phyloP scores from a whole-genome alignment of 2,113 vertebrate species.

The Pterocles gutturalis region DNA sequence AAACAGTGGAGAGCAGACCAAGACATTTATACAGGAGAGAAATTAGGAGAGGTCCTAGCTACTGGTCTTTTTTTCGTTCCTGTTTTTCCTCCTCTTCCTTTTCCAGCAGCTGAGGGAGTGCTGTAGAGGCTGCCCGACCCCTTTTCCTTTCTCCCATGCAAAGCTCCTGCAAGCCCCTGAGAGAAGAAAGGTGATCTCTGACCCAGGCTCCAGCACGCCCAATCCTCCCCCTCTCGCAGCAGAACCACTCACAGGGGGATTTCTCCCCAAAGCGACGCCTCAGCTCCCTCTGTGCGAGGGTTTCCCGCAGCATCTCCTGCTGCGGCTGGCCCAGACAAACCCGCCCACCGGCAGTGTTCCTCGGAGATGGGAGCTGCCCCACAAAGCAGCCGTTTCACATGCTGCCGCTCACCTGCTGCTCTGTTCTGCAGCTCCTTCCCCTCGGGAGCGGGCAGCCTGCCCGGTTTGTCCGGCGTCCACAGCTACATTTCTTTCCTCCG shows the following conservation, averaged over 20 bases:
- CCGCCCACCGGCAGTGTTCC: rapidly evolving
- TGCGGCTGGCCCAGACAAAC: neutral
- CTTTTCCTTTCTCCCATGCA: neutral
- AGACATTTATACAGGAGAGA: neutral
- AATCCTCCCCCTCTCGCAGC: neutral
- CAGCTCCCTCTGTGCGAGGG: rapidly evolving
- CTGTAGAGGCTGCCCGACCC: neutral
- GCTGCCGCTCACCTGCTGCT: neutral
- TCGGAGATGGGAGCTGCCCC: neutral
- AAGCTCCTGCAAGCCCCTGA: neutral
- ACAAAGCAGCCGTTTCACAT: rapidly evolving
- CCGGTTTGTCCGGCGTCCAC: rapidly evolving
- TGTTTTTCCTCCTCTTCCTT: neutral
- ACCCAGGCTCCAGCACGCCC: neutral
- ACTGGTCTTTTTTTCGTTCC: neutral
- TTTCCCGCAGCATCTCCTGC: neutral
- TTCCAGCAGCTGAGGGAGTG: neutral
- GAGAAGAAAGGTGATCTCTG: neutral
- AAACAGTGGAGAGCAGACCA: neutral
- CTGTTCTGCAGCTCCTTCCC: too few species aligned
- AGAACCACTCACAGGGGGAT: neutral
- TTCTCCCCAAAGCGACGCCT: neutral
- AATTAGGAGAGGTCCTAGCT: neutral
- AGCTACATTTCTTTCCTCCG: rapidly evolving
- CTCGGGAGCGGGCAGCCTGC: neutral